Conservation (phyloP, 2,113 vertebrate species). For the Baryphthengus martii region DNA sequence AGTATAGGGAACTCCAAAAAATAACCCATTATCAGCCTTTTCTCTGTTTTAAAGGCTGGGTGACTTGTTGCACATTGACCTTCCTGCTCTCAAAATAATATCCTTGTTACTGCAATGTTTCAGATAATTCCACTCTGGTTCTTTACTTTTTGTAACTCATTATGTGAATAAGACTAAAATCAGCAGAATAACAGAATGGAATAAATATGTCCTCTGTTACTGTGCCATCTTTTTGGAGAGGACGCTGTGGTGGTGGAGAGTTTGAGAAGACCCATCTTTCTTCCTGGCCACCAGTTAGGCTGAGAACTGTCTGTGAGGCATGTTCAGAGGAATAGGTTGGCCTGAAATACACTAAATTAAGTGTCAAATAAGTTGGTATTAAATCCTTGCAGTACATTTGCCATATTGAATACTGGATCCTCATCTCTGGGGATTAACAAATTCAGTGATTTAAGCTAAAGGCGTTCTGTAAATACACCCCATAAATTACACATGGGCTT, state of each 20-base stretch:
- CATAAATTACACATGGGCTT: not conserved
- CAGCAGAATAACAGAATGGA: not conserved
- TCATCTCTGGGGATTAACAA: not conserved
- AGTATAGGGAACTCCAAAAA: not conserved
- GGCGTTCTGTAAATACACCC: not conserved
- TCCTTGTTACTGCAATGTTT: rapidly evolving
- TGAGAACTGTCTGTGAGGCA: not conserved
- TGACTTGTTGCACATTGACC: not conserved
- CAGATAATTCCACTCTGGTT: not conserved
- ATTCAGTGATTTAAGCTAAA: conserved; percentile 2
- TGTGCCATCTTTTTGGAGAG: not conserved
- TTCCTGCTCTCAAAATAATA: not conserved
- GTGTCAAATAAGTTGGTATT: not conserved
- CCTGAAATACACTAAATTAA: conserved; percentile 24
- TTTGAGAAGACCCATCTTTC: not conserved
- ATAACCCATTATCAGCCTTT: not conserved
- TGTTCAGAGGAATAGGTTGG: not conserved
- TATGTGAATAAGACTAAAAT: not conserved
- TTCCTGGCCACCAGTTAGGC: not conserved
- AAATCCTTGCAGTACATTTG: not conserved
- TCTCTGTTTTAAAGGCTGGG: not conserved
- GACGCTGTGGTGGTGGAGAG: not conserved
- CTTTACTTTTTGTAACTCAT: not conserved
- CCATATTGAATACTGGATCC: not conserved
- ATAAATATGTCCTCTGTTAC: not conserved